Evolutionary conservation across 2,888 invertebrate species (phyloP).

Genomic region (Meiosimyza platycephala): DNA sequence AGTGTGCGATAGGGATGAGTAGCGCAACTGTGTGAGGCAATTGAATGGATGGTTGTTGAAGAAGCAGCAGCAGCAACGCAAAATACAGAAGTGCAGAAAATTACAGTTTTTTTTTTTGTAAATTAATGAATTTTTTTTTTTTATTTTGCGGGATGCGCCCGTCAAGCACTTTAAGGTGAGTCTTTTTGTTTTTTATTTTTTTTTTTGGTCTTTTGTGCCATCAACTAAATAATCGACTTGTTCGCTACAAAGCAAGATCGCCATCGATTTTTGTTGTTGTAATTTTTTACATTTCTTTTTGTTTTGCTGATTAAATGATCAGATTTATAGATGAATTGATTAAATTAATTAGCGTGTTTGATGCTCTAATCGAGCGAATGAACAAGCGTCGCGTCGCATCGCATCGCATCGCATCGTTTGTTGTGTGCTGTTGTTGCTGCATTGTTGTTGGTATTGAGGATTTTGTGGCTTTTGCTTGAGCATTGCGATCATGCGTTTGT

Average conservation of each 20-base stretch:
- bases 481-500: constrained; percentile 30
- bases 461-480: not conserved
- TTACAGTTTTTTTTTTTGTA: constrained; percentile 22
- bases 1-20: constrained; percentile 6
- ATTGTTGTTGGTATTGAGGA: constrained; percentile 5
- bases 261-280: constrained; percentile 24
- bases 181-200: constrained; percentile 20
- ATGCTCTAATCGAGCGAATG: constrained; percentile 49
- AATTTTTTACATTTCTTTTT: constrained; percentile 23
- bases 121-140: constrained; percentile 25
- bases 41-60: not conserved
- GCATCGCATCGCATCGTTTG: constrained; percentile 36
- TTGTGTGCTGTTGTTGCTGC: constrained; percentile 25
- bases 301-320: constrained; percentile 33
- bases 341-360: constrained; percentile 52
- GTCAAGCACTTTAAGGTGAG: not conserved
- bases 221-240: constrained; percentile 25
- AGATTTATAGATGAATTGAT: constrained; percentile 50
- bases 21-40: not conserved
- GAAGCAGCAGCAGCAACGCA: constrained; percentile 1
- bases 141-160: constrained; percentile 1
- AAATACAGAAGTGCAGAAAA: constrained; percentile 13
- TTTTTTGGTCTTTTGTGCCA: constrained; percentile 17
- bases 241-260: constrained; percentile 36
- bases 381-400: constrained; percentile 41